phyloP scores from a whole-genome alignment of 2,113 vertebrate genomes.

The Carassius carassius region DNA sequence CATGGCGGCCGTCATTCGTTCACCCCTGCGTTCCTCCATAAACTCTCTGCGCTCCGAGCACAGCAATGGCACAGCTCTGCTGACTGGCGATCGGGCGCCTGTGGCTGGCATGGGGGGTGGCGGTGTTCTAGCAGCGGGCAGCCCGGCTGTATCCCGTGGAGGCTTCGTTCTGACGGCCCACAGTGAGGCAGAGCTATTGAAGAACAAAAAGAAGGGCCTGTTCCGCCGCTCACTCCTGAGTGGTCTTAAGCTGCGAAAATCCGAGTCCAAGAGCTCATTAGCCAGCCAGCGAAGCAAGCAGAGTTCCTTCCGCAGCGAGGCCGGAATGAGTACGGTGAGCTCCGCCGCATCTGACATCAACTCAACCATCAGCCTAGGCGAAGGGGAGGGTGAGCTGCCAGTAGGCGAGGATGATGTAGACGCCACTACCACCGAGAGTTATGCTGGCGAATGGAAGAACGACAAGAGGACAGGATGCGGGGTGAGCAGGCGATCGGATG shows the following conservation, averaged over 20 bases:
- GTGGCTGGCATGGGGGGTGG: conserved; percentile 60
- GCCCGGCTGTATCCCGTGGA: conserved; percentile 87
- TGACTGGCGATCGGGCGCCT: conserved; percentile 74
- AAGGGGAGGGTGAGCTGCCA: conserved; percentile 86
- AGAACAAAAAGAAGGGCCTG: conserved; percentile 92
- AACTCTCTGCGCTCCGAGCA: conserved; percentile 98
- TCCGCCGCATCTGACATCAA: conserved; percentile 95
- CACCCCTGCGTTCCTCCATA: conserved; percentile 96
- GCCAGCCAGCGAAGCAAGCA: conserved; percentile 97
- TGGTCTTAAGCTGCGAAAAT: conserved; percentile 93
- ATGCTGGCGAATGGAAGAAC: conserved; percentile 94
- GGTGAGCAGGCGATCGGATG: conserved; percentile 90
- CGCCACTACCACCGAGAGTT: conserved; percentile 94
- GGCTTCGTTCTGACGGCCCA: conserved; percentile 95
- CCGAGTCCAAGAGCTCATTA: conserved; percentile 95
- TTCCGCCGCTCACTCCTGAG: conserved; percentile 94
- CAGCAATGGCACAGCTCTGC: conserved; percentile 89
- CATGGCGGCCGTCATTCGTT: conserved; percentile 97
- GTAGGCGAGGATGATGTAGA: conserved; percentile 88
- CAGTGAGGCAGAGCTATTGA: conserved; percentile 88
- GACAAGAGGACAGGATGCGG: conserved; percentile 95
- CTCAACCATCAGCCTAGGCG: conserved; percentile 97
- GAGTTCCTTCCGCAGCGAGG: conserved; percentile 98
- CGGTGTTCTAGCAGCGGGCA: conserved; percentile 61
- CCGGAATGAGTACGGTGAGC: conserved; percentile 94